Evolutionary conservation across 2,888 invertebrate species (phyloP), one percentile per base, ranked within the genome.

Genomic region (Steinernema scapterisci): DNA sequence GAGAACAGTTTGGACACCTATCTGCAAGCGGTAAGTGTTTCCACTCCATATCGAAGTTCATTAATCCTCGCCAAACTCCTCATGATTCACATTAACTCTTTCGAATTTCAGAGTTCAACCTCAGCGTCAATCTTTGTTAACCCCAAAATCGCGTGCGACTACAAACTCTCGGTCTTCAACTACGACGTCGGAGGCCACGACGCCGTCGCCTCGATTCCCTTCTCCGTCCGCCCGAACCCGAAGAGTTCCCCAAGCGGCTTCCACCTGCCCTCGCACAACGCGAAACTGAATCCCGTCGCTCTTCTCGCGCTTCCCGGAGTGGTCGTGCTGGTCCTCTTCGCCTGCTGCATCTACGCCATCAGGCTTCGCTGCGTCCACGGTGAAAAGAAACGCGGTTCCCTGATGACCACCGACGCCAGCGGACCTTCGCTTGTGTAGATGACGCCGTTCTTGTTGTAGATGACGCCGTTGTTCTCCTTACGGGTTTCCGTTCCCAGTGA

Each of bases 341-440:
- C 63, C 63, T 63, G 27, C 31, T 63, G 63, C 63, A 31, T 63
- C 25, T 63, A 63, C 31, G 63, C 63, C 31, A n/a, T 31, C 16
- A 6, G 63, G 9, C 38, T 63, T 16, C 63, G 63, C 11, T 63
- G 63, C 31, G 31, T 63, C 16, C 63, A 63, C 31, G 16, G 31
- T 16, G 27, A 63, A 16, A 25, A 63, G 16, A 63, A 63, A 31
- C 63, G 27, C 31, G 63, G 63, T 27, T 63, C 63, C 3, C 63
- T 63, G 31, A 63, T 63, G 27, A 63, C 21, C 38, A 63, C 63
- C 31, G 63, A 63, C 23, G 31, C 31, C 16, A 63, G 63, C 25
- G 63, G 63, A 5, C 63, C 63, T n/a, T 63, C 63, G 31, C 31
- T 63, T 13, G 63, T 63, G 27, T 63, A 38, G 63, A 31, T 25